phyloP scores from a whole-genome alignment of 2,888 invertebrate species.

The Gerosis bhagava region DNA sequence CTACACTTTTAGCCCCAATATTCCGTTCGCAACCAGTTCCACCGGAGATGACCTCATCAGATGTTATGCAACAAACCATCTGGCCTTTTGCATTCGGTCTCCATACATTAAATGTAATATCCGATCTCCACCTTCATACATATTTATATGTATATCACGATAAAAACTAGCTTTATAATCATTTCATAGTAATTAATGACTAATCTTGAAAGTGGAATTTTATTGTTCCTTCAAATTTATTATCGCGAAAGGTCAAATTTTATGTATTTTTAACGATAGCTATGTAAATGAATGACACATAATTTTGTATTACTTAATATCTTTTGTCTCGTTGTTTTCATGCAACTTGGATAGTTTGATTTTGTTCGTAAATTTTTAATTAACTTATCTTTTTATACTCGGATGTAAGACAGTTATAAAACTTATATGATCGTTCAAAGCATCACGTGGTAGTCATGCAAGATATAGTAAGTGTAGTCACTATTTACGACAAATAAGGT shows the following conservation, averaged over 20 bases:
- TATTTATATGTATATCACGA: conserved; percentile 2
- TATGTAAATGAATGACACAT: not conserved
- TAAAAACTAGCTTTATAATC: not conserved
- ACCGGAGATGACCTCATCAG: conserved; percentile 18
- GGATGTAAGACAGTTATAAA: no score
- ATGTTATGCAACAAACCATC: conserved; percentile 13
- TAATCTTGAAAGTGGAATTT: conserved; percentile 4
- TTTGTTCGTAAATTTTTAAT: no score
- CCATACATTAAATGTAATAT: conserved; percentile 7
- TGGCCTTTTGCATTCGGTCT: conserved; percentile 10
- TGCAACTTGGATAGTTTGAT: no score
- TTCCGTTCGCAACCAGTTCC: conserved; percentile 13
- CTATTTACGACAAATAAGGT: conserved; percentile 16
- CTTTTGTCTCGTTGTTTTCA: no score
- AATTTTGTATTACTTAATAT: not conserved
- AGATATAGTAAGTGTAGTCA: no score
- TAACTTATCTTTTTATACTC: no score
- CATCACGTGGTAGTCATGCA: no score
- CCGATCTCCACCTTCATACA: conserved; percentile 2
- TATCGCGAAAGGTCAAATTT: conserved; percentile 14
- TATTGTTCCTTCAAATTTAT: conserved; percentile 14
- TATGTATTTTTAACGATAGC: conserved; percentile 8
- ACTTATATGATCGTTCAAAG: no score
- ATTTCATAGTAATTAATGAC: conserved; percentile 3
- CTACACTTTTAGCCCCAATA: conserved; percentile 18